Base-by-base conservation (phyloP, 2,888 invertebrate genomes). In the Bellardia bayeri region DNA sequence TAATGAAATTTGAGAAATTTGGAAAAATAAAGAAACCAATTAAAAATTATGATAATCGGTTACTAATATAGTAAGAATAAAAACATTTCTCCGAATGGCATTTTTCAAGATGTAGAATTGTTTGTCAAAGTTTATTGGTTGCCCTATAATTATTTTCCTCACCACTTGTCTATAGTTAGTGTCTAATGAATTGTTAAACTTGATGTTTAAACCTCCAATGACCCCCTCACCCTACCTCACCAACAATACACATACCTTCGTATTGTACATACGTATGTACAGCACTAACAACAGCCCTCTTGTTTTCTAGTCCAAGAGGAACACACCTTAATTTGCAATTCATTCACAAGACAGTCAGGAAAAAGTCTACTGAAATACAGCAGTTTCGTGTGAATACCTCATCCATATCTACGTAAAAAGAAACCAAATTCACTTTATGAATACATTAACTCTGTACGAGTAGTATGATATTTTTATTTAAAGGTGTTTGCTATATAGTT, bases 281-380 rank as follows among this genome's bases (percentile, higher is more conserved):
- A 61, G 3, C 11, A 72, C 42, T 23, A 75, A 63, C 33, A 68
- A n/a, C 75, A 30, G 75, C 80, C 79, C 78, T 74, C 72, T 61
- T 63, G 5, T 51, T 82, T 75, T 79, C 79, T 75, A 69, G 69
- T 8, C 61, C 76, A 58, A 69, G 30, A 45, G 37, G 42, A 85
- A 75, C 87, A 87, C 87, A 85, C 87, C 87, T 87, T 85, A 82
- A 68, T 75, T 82, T 64, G 72, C 6, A 82, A 75, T 82, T 82
- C 87, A 85, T 85, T 87, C 82, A 82, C 61, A 79, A 75, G 68
- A 75, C 69, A 72, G 56, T 68, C 68, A 56, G 75, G 49, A 81
- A 84, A 63, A 78, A 42, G 33, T 72, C 69, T 68, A 66, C 14
- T 30, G 14, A 69, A 64, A 76, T 54, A 72, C 68, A 45, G 75